Evolutionary conservation across 1,140 invertebrate genomes (phyloP).

Genomic region (Brachionus asplanchnoidis): DNA sequence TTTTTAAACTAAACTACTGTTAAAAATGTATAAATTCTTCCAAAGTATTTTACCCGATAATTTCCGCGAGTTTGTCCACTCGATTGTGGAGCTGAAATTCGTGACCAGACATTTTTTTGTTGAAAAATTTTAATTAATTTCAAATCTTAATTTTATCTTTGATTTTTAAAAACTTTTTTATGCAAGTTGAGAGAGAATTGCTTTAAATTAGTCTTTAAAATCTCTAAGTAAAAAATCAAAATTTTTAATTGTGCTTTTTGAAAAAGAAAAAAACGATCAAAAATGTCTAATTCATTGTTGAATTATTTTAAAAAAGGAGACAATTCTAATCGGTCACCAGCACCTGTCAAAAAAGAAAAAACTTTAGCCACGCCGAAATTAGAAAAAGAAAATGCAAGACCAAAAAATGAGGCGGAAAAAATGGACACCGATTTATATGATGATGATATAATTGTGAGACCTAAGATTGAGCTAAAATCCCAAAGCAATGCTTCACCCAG

Average conservation of each 20-base stretch:
- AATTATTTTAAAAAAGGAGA: slow-evolving; percentile 41
- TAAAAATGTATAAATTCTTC: not conserved
- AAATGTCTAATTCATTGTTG: slow-evolving; percentile 30
- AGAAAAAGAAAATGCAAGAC: slow-evolving; percentile 22
- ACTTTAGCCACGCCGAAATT: not conserved
- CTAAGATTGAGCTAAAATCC: not conserved
- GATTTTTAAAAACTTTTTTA: not conserved
- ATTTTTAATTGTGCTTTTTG: not conserved
- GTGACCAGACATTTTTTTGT: slow-evolving; percentile 16
- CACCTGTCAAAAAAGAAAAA: not conserved
- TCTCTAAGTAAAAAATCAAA: not conserved
- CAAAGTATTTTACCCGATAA: not conserved
- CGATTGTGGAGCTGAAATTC: slow-evolving; percentile 4
- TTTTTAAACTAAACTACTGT: not conserved
- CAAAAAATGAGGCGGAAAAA: not conserved
- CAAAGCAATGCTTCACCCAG: not conserved
- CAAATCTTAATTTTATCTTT: not conserved
- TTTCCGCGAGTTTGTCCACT: not conserved
- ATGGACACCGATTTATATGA: slow-evolving; percentile 17
- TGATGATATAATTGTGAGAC: not conserved
- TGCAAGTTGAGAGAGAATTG: not conserved
- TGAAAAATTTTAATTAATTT: not conserved
- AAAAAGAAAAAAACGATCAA: not conserved
- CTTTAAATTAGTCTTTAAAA: not conserved
- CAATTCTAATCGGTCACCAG: not conserved